Conservation (phyloP, 2,888 invertebrate genomes). For the Cistogaster globosa region DNA sequence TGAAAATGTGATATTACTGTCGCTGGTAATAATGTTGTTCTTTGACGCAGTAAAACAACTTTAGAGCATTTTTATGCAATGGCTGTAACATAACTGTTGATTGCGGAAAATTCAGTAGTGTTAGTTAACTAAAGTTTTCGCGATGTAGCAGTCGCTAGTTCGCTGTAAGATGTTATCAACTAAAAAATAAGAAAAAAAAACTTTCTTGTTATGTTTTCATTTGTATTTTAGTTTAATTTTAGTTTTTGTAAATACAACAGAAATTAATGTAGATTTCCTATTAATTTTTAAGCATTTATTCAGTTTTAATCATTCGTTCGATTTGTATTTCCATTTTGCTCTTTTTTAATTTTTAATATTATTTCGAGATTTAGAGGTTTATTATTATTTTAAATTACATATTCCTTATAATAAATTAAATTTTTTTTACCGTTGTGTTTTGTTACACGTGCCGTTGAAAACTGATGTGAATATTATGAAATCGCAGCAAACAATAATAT, state of each 20-base stretch:
- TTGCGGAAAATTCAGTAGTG: not conserved
- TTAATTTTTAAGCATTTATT: too few relatives aligned
- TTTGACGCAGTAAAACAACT: conserved; percentile 53
- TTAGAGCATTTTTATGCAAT: conserved; percentile 45
- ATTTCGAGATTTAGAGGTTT: too few relatives aligned
- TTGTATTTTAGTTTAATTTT: too few relatives aligned
- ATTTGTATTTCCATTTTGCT: too few relatives aligned
- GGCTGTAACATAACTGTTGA: conserved; percentile 39
- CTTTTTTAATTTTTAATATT: not conserved
- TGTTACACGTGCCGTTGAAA: conserved; percentile 43
- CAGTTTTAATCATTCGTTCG: too few relatives aligned
- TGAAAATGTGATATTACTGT: not conserved
- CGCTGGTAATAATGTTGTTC: not conserved
- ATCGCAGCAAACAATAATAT: not conserved
- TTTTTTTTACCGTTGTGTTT: conserved; percentile 51
- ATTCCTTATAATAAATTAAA: not conserved
- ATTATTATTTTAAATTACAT: not conserved
- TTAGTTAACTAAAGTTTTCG: too few relatives aligned
- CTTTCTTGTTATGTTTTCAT: too few relatives aligned
- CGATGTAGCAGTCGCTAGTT: too few relatives aligned
- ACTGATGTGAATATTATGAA: conserved; percentile 42
- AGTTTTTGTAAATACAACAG: too few relatives aligned
- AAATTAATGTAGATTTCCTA: too few relatives aligned
- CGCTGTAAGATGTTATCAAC: not conserved
- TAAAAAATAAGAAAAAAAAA: not conserved